phyloP scores from a whole-genome alignment of 2,888 invertebrate species.

The Pachycephus smyrnensis region DNA sequence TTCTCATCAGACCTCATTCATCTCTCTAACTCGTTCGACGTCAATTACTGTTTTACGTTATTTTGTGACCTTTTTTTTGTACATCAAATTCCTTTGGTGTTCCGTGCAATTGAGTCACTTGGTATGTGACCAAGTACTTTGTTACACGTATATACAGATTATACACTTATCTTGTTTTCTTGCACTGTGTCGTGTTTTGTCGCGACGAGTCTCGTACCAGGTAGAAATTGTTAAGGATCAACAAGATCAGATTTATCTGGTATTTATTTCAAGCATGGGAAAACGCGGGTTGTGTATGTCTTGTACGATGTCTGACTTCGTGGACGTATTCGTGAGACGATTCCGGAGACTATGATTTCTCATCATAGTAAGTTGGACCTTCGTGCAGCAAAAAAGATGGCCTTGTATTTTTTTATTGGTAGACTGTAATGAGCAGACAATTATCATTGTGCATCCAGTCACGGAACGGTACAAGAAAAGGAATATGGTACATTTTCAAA shows the following conservation, averaged over 20 bases:
- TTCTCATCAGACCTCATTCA: not conserved
- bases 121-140: not conserved
- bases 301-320: not conserved
- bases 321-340: not conserved
- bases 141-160: not conserved
- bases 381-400: not conserved
- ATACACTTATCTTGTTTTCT: not conserved
- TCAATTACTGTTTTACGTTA: not conserved
- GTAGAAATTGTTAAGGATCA: not conserved
- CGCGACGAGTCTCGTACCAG: not conserved
- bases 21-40: not conserved
- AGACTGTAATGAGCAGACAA: not conserved
- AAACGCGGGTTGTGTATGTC: too few relatives aligned
- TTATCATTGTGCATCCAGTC: not conserved
- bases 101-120: not conserved
- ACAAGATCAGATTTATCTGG: not conserved
- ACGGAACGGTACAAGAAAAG: not conserved
- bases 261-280: not conserved
- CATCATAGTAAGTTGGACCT: not conserved
- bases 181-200: not conserved
- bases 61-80: not conserved
- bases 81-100: not conserved
- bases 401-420: not conserved
- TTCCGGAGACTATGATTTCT: not conserved
- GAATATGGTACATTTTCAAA: not conserved